These are phyloP conservation scores for Ginglymostoma cirratum DNA, from an alignment of 2,113 vertebrate species.

Conservation along the genomic window DNA sequence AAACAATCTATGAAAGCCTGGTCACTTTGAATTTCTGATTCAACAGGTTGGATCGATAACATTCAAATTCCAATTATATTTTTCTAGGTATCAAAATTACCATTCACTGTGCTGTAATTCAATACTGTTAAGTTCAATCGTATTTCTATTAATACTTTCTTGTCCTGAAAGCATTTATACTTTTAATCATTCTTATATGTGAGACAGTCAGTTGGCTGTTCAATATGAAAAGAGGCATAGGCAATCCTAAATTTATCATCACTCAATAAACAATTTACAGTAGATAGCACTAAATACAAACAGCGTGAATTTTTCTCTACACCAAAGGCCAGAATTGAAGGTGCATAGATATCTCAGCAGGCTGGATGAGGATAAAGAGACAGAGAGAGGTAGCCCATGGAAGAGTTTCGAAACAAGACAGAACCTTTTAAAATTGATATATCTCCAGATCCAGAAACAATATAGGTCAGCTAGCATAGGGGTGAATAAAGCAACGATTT, in stretches of 20 bases:
- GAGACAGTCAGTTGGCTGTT: not conserved
- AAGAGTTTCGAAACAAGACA: too few relatives aligned
- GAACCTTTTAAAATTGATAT: too few relatives aligned
- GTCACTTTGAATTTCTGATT: conserved; percentile 16
- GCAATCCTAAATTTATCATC: not conserved
- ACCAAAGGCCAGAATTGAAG: too few relatives aligned
- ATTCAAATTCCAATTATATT: not conserved
- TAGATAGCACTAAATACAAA: not conserved
- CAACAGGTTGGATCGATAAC: not conserved
- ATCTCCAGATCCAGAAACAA: too few relatives aligned
- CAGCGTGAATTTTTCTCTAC: not conserved
- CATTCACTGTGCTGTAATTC: not conserved
- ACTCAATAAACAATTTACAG: not conserved
- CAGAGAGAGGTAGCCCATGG: too few relatives aligned
- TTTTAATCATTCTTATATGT: not conserved
- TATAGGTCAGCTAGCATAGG: too few relatives aligned
- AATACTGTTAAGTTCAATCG: not conserved
- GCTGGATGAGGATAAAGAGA: too few relatives aligned
- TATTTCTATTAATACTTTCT: not conserved
- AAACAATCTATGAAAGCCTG: not conserved
- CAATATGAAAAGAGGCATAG: not conserved
- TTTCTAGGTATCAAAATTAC: not conserved
- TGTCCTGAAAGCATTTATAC: not conserved
- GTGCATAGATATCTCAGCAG: too few relatives aligned
- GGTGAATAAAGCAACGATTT: too few relatives aligned